phyloP scores from a whole-genome alignment of 2,888 invertebrate species.

The Coenonympha glycerion region DNA sequence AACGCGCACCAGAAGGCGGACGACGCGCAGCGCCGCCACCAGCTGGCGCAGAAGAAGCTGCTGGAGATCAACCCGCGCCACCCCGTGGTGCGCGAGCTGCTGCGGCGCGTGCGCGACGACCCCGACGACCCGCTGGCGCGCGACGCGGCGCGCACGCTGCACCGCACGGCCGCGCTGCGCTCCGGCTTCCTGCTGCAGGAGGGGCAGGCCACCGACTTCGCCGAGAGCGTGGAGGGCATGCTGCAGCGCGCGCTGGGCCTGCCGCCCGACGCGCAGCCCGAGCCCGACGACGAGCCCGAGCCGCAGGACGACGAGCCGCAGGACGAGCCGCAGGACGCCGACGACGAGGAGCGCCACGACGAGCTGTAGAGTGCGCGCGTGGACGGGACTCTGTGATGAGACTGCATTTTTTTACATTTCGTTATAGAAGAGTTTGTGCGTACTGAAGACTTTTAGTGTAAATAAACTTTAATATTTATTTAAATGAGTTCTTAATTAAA shows the following conservation, averaged over 20 bases:
- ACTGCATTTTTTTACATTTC: constrained; percentile 27
- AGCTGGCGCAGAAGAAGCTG: constrained; percentile 95
- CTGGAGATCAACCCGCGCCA: constrained; percentile 98
- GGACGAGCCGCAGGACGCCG: constrained; percentile 35
- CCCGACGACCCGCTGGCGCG: constrained; percentile 85
- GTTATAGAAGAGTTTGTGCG: constrained; percentile 17
- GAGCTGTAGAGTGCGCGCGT: constrained; percentile 45
- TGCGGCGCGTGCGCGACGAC: constrained; percentile 86
- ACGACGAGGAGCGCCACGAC: constrained; percentile 39
- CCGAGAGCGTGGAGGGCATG: constrained; percentile 92
- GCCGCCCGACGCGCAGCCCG: constrained; percentile 79
- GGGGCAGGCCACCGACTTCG: constrained; percentile 83
- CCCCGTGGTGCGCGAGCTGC: constrained; percentile 92
- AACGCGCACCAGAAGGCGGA: constrained; percentile 97
- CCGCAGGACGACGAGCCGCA: constrained; percentile 23
- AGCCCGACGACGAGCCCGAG: constrained; percentile 32
- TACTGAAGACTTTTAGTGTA: constrained; percentile 23
- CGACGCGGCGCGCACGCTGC: constrained; percentile 91
- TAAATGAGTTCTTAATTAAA: constrained; percentile 7
- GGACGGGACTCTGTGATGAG: constrained; percentile 12
- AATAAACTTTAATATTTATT: constrained; percentile 30
- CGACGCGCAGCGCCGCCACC: constrained; percentile 92
- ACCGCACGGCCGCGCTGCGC: constrained; percentile 89
- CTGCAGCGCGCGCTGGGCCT: constrained; percentile 88
- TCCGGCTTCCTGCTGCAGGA: constrained; percentile 92